Conservation (phyloP, 1,140 invertebrate genomes). For the Plodia interpunctella region DNA sequence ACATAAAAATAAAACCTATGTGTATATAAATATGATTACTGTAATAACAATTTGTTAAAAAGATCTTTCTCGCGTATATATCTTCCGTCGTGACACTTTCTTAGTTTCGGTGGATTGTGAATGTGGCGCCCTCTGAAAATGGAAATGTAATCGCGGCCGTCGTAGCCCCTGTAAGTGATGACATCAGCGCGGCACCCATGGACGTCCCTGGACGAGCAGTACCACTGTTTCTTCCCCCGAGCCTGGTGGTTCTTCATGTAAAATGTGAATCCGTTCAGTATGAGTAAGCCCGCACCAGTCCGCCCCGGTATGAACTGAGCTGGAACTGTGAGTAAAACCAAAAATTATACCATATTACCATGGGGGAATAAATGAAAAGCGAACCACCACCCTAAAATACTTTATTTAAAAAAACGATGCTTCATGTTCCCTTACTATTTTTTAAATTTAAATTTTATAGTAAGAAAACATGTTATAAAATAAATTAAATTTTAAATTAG, state of each 20-base stretch:
- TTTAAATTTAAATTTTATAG: not conserved
- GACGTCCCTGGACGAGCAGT: slow-evolving; percentile 66
- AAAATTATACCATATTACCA: slow-evolving; percentile 37
- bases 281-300: slow-evolving; percentile 59
- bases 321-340: slow-evolving; percentile 66
- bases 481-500: not conserved
- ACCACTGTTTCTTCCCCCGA: slow-evolving; percentile 69
- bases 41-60: slow-evolving; percentile 39
- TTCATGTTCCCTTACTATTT: slow-evolving; percentile 20
- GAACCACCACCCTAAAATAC: slow-evolving; percentile 11
- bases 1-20: slow-evolving; percentile 32
- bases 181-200: slow-evolving; percentile 65
- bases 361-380: slow-evolving; percentile 34
- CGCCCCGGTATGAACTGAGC: slow-evolving; percentile 66
- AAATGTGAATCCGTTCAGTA: slow-evolving; percentile 68
- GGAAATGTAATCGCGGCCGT: slow-evolving; percentile 65
- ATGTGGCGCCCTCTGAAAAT: slow-evolving; percentile 67
- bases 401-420: slow-evolving; percentile 15
- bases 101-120: slow-evolving; percentile 58
- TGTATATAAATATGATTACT: slow-evolving; percentile 1
- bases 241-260: slow-evolving; percentile 72
- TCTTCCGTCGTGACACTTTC: slow-evolving; percentile 66
- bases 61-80: slow-evolving; percentile 68
- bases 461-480: slow-evolving; percentile 20
- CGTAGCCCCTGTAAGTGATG: slow-evolving; percentile 62